Evolutionary conservation across 2,113 vertebrate genomes (phyloP).

Genomic region (Petromus typicus): DNA sequence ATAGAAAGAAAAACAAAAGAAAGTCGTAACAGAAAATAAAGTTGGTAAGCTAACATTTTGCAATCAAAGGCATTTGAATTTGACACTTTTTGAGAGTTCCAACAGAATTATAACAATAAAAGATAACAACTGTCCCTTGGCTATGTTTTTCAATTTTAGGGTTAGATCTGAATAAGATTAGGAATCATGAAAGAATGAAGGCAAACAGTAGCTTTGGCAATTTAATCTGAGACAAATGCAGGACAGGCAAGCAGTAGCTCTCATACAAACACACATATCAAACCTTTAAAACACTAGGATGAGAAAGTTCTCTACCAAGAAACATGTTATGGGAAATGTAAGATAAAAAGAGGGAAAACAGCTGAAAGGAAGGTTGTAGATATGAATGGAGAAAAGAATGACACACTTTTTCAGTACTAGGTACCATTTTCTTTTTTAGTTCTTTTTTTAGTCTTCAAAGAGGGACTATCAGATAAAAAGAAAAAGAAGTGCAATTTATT

Average conservation of each 20-base stretch:
- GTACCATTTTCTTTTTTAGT: not conserved
- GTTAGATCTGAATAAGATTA: conserved; percentile 17
- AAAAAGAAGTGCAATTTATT: conserved; percentile 35
- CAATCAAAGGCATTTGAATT: conserved; percentile 34
- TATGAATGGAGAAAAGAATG: not conserved
- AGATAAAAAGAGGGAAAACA: not conserved
- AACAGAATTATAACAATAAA: conserved; percentile 46
- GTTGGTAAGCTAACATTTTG: conserved; percentile 16
- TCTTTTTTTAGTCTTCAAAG: not conserved
- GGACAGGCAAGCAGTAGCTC: not conserved
- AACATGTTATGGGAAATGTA: not conserved
- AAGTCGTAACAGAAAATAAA: conserved; percentile 21
- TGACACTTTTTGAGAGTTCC: conserved; percentile 11
- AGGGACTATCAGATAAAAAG: not conserved
- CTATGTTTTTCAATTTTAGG: conserved; percentile 42
- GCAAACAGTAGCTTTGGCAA: not conserved
- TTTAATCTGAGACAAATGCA: not conserved
- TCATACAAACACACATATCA: not conserved
- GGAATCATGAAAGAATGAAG: conserved; percentile 10
- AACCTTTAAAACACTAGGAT: not conserved
- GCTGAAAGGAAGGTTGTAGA: not conserved
- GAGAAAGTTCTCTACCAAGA: not conserved
- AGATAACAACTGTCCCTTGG: not conserved
- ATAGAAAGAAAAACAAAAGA: not conserved
- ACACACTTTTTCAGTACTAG: not conserved